Percentiles rank a stretch among this genome's conserved stretches.
Evolutionary conservation across 2,797 vertebrate species (phyloP).

Genomic region (Spheniscus humboldti): DNA sequence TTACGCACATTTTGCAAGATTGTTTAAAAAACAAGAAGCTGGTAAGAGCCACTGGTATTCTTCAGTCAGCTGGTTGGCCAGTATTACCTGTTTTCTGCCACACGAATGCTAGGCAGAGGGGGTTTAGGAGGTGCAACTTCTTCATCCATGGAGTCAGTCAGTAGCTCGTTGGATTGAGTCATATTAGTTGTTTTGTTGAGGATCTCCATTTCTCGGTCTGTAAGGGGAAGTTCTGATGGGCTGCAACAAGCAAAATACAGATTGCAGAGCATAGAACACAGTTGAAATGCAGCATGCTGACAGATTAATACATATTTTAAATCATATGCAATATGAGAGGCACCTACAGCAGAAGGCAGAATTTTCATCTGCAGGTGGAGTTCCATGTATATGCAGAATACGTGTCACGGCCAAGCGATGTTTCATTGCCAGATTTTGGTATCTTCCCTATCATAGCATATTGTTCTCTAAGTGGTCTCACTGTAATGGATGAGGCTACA

Average conservation of each 20-base stretch:
- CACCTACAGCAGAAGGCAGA: neutral
- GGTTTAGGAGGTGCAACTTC: slow-evolving; percentile 95
- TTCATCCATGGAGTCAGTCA: slow-evolving; percentile 81
- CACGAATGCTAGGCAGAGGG: slow-evolving; percentile 91
- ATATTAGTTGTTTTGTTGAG: slow-evolving; percentile 80
- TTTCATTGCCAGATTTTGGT: neutral
- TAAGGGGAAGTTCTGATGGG: slow-evolving; percentile 82
- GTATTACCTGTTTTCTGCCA: slow-evolving; percentile 89
- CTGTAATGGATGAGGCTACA: neutral
- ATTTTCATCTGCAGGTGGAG: slow-evolving; percentile 17
- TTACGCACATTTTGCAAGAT: neutral
- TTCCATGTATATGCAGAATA: neutral
- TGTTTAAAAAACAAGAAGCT: neutral
- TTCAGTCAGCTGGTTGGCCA: neutral
- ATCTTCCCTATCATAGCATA: neutral
- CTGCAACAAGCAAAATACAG: slow-evolving; percentile 65
- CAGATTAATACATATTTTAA: neutral
- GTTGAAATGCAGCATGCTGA: neutral
- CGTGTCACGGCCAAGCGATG: neutral
- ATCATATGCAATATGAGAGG: neutral
- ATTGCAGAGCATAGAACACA: neutral
- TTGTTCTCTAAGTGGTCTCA: neutral
- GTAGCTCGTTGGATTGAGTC: slow-evolving; percentile 73
- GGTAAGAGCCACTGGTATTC: neutral
- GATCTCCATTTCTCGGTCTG: slow-evolving; percentile 87